Evolutionary conservation across 1,140 invertebrate genomes (phyloP).

Genomic region (Chrysoperla carnea): DNA sequence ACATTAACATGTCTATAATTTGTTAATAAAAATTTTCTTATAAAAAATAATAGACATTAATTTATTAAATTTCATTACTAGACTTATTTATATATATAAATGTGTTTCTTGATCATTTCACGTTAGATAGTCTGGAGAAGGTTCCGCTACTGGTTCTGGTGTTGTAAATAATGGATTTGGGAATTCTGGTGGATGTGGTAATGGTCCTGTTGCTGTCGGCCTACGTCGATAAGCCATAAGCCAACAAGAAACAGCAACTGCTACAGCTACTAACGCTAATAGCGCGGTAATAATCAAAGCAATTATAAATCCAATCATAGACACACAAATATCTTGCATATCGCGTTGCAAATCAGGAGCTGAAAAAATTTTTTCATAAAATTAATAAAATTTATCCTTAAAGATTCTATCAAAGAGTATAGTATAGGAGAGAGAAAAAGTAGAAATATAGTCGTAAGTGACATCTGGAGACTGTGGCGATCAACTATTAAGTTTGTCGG

Average conservation of each 20-base stretch:
- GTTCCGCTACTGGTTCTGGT: conserved; percentile 53
- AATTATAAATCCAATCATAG: conserved; percentile 81
- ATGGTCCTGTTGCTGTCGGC: conserved; percentile 66
- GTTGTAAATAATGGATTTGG: conserved; percentile 86
- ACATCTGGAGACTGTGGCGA: too few species aligned
- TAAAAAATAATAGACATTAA: too few species aligned
- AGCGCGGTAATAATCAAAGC: conserved; percentile 81
- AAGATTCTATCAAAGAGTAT: background rate
- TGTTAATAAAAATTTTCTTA: too few species aligned
- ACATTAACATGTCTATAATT: too few species aligned
- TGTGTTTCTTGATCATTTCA: conserved; percentile 3
- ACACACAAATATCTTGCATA: conserved; percentile 79
- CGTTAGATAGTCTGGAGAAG: conserved; percentile 61
- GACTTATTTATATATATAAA: too few species aligned
- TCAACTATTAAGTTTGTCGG: too few species aligned
- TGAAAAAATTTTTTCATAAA: conserved; percentile 19
- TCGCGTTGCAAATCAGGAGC: conserved; percentile 40
- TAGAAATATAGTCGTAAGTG: too few species aligned
- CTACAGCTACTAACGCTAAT: conserved; percentile 78
- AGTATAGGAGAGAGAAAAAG: too few species aligned
- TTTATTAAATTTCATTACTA: too few species aligned
- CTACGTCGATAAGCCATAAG: conserved; percentile 79
- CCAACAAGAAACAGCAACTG: conserved; percentile 88
- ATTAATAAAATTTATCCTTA: conserved; percentile 2
- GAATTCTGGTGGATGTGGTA: conserved; percentile 88